Evolutionary conservation across 2,797 vertebrate species (phyloP), one percentile per base, ranked within the genome.

Genomic region (Cyclura pinguis): DNA sequence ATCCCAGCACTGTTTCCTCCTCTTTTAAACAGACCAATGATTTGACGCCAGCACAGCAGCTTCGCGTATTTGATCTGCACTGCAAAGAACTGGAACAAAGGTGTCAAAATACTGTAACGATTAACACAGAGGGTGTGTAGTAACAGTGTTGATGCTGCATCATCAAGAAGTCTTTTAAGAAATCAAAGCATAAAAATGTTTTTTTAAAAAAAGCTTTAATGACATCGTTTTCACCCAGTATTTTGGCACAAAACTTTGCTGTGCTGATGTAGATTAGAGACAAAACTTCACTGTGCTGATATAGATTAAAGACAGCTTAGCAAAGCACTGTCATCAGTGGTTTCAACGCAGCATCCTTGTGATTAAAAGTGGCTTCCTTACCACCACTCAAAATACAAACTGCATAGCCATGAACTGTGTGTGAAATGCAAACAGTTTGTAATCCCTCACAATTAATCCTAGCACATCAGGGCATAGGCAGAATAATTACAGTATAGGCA

Each of bases 371-470:
- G 9, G 82, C 74, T 80, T 94, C 84, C 91, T 94, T 52, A 89
- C 81, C 88, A 62, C 35, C 89, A 91, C 52, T 24, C 59, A 93
- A 69, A 86, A 32, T 85, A 86, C 89, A 89, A 95, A 95, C 81
- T 72, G 72, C 32, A 0, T 83, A 83, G 42, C 88, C 0, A 0
- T 22, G 92, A 94, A 92, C 38, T 14, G 47, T 55, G 27, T 9
- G 88, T 92, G 92, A 90, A 57, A 67, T 47, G 76, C 82, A 87
- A 89, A 77, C 29, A 89, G 82, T 84, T 55, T 89, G 85, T 92
- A 95, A 93, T 89, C 91, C 93, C 74, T 91, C 72, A 69, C 90
- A 64, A 88, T 96, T 95, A 95, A 95, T 96, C 94, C 94, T 84
- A 92, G 92, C 93, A 82, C 95, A 95, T 64, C 24, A 84, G 93